Conservation (phyloP, 1,140 invertebrate genomes). For the Trichonephila clavata region DNA sequence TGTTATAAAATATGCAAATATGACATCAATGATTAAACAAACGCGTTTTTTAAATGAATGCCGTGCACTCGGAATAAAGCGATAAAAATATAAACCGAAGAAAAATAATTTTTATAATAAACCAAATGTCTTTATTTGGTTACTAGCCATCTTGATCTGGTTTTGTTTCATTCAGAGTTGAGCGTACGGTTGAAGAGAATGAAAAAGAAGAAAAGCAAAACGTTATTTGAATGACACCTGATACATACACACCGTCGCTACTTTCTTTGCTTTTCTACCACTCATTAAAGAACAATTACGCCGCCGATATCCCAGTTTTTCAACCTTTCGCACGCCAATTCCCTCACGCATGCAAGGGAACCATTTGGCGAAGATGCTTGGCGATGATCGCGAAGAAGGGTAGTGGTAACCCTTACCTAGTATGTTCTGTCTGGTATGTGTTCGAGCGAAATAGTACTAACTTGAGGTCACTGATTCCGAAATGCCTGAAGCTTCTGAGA, state of each 20-base stretch:
- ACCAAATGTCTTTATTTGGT: neutral
- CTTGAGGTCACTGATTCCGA: constrained; percentile 75
- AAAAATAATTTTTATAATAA: neutral
- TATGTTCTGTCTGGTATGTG: constrained; percentile 68
- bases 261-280: constrained; percentile 29
- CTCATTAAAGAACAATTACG: constrained; percentile 4
- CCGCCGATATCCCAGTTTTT: neutral
- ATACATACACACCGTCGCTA: constrained; percentile 20
- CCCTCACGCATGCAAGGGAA: neutral
- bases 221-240: constrained; percentile 25
- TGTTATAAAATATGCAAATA: no score
- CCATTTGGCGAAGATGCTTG: constrained; percentile 38
- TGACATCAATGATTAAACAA: no score
- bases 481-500: constrained; percentile 63
- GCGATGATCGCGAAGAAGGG: constrained; percentile 37
- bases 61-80: no score
- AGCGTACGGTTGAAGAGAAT: neutral
- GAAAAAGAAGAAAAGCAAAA: neutral
- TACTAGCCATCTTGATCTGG: neutral
- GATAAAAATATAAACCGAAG: no score
- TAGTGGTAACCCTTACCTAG: constrained; percentile 58
- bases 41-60: no score
- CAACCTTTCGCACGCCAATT: neutral
- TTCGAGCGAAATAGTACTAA: constrained; percentile 71
- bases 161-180: constrained; percentile 10